A percentile compares a stretch with the other conserved stretches of the same genome.
Conservation (phyloP, 2,797 vertebrate species). For the Amphiprion clarkii region DNA sequence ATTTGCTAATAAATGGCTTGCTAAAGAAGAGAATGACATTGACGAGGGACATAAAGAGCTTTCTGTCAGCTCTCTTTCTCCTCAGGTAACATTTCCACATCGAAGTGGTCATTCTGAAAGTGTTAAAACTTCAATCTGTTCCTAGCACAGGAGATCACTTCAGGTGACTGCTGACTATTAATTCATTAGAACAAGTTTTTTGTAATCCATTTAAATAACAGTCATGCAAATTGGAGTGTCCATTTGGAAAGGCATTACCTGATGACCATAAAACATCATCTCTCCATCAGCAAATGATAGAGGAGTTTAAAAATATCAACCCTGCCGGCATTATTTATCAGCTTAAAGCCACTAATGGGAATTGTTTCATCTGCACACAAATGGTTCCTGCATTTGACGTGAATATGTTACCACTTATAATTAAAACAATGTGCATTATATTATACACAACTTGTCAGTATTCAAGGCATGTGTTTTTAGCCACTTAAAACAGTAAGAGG, state of each 20-base stretch:
- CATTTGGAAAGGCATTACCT: constrained; percentile 38
- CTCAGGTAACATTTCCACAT: constrained; percentile 47
- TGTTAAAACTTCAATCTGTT: constrained; percentile 32
- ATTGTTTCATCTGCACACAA: constrained; percentile 75
- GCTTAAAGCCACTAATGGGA: constrained; percentile 79
- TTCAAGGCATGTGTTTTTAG: constrained; percentile 10
- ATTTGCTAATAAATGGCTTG: constrained; percentile 39
- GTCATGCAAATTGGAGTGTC: constrained; percentile 26
- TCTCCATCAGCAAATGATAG: constrained; percentile 77
- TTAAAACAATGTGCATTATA: constrained; percentile 71
- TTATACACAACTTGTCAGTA: constrained; percentile 45
- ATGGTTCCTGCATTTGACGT: constrained; percentile 73
- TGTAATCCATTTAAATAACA: constrained; percentile 36
- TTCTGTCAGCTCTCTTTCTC: constrained; percentile 16
- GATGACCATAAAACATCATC: constrained; percentile 60
- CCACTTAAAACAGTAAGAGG: constrained; percentile 7
- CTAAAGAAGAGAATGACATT: constrained; percentile 16
- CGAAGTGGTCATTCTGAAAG: constrained; percentile 20
- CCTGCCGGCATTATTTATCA: constrained; percentile 66
- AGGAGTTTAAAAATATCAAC: constrained; percentile 73
- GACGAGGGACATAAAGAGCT: constrained; percentile 21
- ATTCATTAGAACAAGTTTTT: constrained; percentile 14
- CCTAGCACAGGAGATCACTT: background rate
- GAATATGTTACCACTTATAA: constrained; percentile 73
- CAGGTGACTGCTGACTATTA: background rate